These are phyloP conservation scores for Drymonia ruficornis DNA, from an alignment of 2,888 invertebrate genomes.

Conservation along the genomic window DNA sequence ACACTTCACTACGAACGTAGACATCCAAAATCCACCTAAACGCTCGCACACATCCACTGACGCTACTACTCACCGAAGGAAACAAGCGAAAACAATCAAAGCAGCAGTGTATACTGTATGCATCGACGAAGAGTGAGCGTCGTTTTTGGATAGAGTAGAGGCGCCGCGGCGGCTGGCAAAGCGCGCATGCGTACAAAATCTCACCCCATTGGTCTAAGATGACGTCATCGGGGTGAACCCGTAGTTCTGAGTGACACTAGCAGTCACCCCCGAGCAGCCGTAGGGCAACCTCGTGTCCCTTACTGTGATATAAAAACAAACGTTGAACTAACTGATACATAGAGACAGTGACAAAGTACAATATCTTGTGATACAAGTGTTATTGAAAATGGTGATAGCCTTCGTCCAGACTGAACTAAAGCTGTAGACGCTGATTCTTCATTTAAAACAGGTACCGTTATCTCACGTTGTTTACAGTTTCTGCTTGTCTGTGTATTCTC, in stretches of 20 bases:
- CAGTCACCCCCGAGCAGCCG: conserved; percentile 78
- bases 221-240: conserved; percentile 84
- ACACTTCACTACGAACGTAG: conserved; percentile 65
- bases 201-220: conserved; percentile 80
- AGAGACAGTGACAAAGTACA: conserved; percentile 49
- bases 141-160: conserved; percentile 54
- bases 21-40: conserved; percentile 51
- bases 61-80: conserved; percentile 33
- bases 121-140: conserved; percentile 41
- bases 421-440: conserved; percentile 20
- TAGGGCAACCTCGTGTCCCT: conserved; percentile 62
- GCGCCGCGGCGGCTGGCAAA: conserved; percentile 76
- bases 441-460: conserved; percentile 47
- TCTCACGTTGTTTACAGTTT: conserved; percentile 64
- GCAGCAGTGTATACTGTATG: conserved; percentile 61
- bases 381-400: conserved; percentile 36
- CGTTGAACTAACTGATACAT: conserved; percentile 50
- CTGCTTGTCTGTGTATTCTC: conserved; percentile 58
- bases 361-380: conserved; percentile 50
- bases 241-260: conserved; percentile 76
- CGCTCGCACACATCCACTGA: conserved; percentile 52
- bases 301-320: conserved; percentile 66
- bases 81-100: conserved; percentile 50
- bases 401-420: conserved; percentile 11
- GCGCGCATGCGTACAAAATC: conserved; percentile 73